Evolutionary conservation across 2,797 vertebrate genomes (phyloP), one percentile per base, ranked within the genome.

Genomic region (Novumbra hubbsi): DNA sequence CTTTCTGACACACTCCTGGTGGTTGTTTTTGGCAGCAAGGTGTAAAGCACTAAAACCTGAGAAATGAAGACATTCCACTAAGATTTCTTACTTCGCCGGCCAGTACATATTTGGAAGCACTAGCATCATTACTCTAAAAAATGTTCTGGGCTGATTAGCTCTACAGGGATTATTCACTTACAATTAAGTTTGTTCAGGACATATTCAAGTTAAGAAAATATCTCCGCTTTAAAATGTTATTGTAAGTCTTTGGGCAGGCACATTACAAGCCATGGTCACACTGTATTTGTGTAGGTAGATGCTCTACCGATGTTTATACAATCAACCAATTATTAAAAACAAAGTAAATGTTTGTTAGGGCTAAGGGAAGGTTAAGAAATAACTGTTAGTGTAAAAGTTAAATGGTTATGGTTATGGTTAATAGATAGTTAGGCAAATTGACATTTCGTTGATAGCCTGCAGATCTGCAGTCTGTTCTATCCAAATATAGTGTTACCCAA

Each of bases 11-110:
- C 96, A 98, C 30, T 99, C 96, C 0, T 83, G 80, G 30, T 98
- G 96, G 86, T 93, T 94, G 86, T 96, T 95, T 93, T 95, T 98
- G 86, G 95, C 95, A 83, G 97, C 96, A n/a, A 98, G 93, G 78
- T 99, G 97, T 88, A 99, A 93, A 76, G 95, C 95, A 67, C 84
- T 96, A 73, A 93, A 95, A 73, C 98, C 98, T 99, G 77, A 67
- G 3, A 76, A 28, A 76, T 5, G 45, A 24, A 52, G 19, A 52
- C 15, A 50, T 30, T 9, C 30, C 7, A 32, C 28, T 66, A 16
- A 66, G 64, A 66, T 30, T 17, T 19, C 30, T 32, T 64, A 2
- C 15, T 2, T 34, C 38, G 32, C 57, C 28, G 57, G 57, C 9
- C n/a, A 9, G 8, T 21, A 21, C 21, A 11, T 60, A 60, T 60